Base-by-base conservation (phyloP, 2,113 vertebrate genomes). In the Hassar affinis region DNA sequence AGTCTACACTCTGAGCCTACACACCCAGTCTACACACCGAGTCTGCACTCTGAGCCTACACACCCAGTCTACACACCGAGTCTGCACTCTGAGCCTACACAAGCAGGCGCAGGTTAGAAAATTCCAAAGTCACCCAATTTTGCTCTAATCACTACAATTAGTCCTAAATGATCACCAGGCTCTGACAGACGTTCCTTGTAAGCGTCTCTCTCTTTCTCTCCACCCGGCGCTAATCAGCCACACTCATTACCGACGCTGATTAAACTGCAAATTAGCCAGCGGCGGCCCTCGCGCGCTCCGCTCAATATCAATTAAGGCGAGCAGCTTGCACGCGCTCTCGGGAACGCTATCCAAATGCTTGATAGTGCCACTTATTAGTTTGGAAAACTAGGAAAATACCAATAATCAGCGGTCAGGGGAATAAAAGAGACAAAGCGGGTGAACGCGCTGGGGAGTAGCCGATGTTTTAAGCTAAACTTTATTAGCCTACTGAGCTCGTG, bases 381-480 rank as follows among this genome's bases (percentile, higher is more conserved):
- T 95, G 96, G 98, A 98, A 98, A 99, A 96, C 94, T 97, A 95
- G 97, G 97, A 98, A 99, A 98, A 98, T 97, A 98, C 96, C 97
- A 98, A 98, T 98, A 98, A 99, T 97, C 96, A 97, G 96, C 78
- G 33, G 68, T 74, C 47, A 47, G 62, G 38, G 49, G 20, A 62
- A 71, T 25, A 17, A 64, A 49, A 64, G n/a, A 27, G 22, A 61
- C 22, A 79, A 27, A 78, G 27, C 15, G 76, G 35, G 38, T 49
- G 71, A 74, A 52, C 11, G 27, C 2, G 47, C 14, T 59, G 22
- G 3, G 30, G 49, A 75, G n/a, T 27, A 79, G 8, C 17, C 17
- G 33, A 45, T 71, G 38, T 1, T 38, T 68, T 25, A 25, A 69
- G 11, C 5, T 71, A 45, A 62, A 30, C 27, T n/a, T 52, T 85